phyloP scores from a whole-genome alignment of 2,113 vertebrate species.

The Gymnobelideus leadbeateri region DNA sequence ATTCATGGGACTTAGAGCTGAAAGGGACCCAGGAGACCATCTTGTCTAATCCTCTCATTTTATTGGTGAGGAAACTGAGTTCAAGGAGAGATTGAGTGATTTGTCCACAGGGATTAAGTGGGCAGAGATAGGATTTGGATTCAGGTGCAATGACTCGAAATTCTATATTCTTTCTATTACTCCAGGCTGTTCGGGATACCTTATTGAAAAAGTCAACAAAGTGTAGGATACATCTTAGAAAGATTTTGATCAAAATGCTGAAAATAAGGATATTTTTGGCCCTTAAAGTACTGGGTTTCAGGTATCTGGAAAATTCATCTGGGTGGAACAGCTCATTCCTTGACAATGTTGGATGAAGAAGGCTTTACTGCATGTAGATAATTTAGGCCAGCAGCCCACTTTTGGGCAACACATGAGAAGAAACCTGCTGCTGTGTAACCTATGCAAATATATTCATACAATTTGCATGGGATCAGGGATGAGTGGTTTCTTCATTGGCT shows the following conservation, averaged over 20 bases:
- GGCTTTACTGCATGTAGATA: neutral
- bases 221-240: neutral
- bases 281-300: neutral
- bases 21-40: neutral
- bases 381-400: conserved; percentile 17
- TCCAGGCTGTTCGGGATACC: neutral
- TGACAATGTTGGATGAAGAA: neutral
- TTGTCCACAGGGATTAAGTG: neutral
- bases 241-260: neutral
- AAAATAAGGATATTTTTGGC: neutral
- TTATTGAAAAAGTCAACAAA: neutral
- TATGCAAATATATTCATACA: neutral
- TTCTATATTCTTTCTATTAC: neutral
- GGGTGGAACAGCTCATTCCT: neutral
- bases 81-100: neutral
- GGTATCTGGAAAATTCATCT: neutral
- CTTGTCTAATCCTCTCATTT: neutral
- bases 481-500: neutral
- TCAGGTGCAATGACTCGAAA: neutral
- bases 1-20: neutral
- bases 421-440: neutral
- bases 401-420: neutral
- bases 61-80: neutral
- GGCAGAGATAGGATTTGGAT: neutral
- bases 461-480: neutral